phyloP scores from a whole-genome alignment of 2,797 vertebrate genomes.

The Sebastes oblongus region DNA sequence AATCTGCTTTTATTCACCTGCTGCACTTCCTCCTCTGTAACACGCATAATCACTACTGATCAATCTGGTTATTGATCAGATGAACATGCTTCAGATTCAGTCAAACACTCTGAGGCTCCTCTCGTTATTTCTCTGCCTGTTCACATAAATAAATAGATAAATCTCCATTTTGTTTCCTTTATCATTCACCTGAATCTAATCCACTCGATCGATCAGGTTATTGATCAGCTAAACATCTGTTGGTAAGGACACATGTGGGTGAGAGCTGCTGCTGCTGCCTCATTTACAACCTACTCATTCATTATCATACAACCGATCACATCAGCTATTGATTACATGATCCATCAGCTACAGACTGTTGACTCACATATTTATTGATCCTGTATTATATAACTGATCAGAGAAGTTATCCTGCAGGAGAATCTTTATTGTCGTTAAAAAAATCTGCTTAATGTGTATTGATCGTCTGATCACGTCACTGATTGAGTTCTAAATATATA shows the following conservation, averaged over 20 bases:
- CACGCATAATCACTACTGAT: neutral
- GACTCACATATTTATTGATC: neutral
- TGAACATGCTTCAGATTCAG: neutral
- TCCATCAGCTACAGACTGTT: neutral
- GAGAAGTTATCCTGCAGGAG: too few species aligned
- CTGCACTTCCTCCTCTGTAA: neutral
- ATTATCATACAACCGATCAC: neutral
- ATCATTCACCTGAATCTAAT: neutral
- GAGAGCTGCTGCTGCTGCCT: neutral
- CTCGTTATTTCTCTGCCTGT: neutral
- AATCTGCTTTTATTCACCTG: neutral
- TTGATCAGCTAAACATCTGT: slow-evolving; percentile 10
- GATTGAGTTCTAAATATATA: neutral
- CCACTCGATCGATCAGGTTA: slow-evolving; percentile 1
- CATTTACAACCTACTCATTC: neutral
- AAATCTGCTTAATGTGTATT: neutral
- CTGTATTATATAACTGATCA: neutral
- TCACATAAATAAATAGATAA: neutral
- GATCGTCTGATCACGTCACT: neutral
- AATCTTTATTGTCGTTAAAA: too few species aligned
- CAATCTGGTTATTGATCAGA: neutral
- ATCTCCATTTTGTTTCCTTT: neutral
- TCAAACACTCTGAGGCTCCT: neutral
- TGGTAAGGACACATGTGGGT: neutral
- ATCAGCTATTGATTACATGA: slow-evolving; percentile 1